A percentile compares a stretch with the other conserved stretches of the same genome.
These are phyloP conservation scores for Colistium nudipinnis DNA, from an alignment of 2,113 vertebrate species.

Conservation along the genomic window DNA sequence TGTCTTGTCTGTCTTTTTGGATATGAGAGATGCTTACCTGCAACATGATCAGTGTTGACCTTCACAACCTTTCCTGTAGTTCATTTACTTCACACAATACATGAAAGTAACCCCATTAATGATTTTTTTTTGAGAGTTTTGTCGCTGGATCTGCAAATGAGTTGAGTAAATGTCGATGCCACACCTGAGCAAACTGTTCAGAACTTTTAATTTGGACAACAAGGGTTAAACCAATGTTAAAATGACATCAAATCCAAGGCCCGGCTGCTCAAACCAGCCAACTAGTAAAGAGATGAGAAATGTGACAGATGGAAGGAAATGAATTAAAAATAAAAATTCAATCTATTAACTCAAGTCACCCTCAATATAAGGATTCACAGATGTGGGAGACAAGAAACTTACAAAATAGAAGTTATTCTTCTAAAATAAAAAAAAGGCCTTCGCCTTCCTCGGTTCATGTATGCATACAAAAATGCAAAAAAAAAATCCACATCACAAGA, in stretches of 20 bases:
- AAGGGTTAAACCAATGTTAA: slow-evolving; percentile 84
- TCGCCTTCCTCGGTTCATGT: slow-evolving; percentile 77
- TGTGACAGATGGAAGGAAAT: slow-evolving; percentile 63
- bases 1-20: background rate
- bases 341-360: slow-evolving; percentile 76
- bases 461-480: slow-evolving; percentile 85
- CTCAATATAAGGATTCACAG: slow-evolving; percentile 79
- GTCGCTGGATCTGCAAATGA: background rate
- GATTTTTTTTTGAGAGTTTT: background rate
- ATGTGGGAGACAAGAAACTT: slow-evolving; percentile 76
- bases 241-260: slow-evolving; percentile 79
- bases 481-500: slow-evolving; percentile 80
- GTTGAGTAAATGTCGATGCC: slow-evolving; percentile 34
- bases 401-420: slow-evolving; percentile 77
- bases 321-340: slow-evolving; percentile 54
- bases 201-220: slow-evolving; percentile 83
- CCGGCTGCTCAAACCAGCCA: slow-evolving; percentile 70
- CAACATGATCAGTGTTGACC: too few species aligned
- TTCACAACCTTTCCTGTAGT: too few species aligned
- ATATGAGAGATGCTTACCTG: too few species aligned
- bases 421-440: slow-evolving; percentile 79
- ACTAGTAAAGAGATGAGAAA: slow-evolving; percentile 64
- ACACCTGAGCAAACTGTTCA: slow-evolving; percentile 62
- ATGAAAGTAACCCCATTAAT: too few species aligned
- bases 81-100: too few species aligned